phyloP scores from a whole-genome alignment of 2,113 vertebrate species.

The Ovibos moschatus region DNA sequence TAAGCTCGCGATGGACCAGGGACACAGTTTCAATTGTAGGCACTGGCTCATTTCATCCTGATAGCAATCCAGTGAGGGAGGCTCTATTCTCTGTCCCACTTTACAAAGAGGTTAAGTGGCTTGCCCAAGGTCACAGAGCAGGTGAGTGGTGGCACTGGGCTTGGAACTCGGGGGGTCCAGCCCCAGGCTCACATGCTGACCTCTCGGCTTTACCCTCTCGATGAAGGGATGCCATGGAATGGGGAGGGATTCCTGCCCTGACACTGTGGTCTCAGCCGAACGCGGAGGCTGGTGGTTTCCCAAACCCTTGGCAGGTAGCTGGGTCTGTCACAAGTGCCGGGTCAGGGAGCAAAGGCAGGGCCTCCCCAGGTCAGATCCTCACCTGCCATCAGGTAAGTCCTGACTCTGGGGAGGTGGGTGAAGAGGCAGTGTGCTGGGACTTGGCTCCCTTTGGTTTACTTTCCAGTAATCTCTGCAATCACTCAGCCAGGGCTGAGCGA shows the following conservation, averaged over 20 bases:
- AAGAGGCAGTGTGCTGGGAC: not conserved
- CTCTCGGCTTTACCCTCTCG: not conserved
- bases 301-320: not conserved
- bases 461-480: not conserved
- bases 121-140: not conserved
- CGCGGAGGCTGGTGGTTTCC: accelerated
- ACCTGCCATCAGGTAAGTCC: not conserved
- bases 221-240: not conserved
- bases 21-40: not conserved
- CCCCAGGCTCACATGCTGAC: not conserved
- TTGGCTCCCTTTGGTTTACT: not conserved
- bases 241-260: too few relatives aligned
- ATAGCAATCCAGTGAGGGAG: not conserved
- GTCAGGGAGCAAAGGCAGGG: not conserved
- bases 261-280: not conserved
- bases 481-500: not conserved
- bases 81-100: not conserved
- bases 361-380: not conserved
- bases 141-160: not conserved
- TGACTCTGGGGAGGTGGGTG: not conserved
- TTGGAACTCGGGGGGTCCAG: not conserved
- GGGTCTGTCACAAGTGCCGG: not conserved
- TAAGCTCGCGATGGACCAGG: not conserved
- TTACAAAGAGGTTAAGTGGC: not conserved
- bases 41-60: not conserved